Evolutionary conservation across 2,797 vertebrate genomes (phyloP), one percentile per base, ranked within the genome.

Genomic region (Macroramphosus scolopax): DNA sequence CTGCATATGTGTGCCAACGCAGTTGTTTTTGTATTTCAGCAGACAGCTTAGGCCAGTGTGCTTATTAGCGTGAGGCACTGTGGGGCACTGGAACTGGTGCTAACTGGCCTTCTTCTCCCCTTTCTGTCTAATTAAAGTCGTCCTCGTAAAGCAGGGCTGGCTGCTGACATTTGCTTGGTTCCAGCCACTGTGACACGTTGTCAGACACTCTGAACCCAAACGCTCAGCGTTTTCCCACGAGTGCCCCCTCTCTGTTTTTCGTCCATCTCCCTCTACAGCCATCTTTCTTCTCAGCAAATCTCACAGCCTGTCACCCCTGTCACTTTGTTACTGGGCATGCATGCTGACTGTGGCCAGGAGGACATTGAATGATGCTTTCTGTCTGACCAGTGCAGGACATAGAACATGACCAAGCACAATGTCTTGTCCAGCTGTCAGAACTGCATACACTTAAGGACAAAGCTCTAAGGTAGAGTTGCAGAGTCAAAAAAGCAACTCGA

Each of bases 161-260:
- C 57, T 73, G 73, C 51, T 85, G 76, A 84, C 80, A 79, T 84
- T 87, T 80, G 53, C 45, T 66, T 53, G 43, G 57, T 80, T 84
- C 79, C 57, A 83, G 63, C 61, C 54, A 51, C 66, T 68, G 53
- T 84, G 85, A 81, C 81, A 86, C 60, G 65, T 59, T 74, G 77
- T 77, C 72, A 85, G 80, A 77, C 69, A 51, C 63, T 59, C 72
- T 51, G 72, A 75, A 75, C 69, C 70, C 47, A 71, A 78, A 69
- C 63, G 77, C 74, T 80, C 73, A 78, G 77, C 77, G 67, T 68
- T 81, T 72, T 61, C 48, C 56, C 66, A 63, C 41, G 63, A 60
- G 61, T n/a, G 75, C 68, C 44, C 53, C 59, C 26, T 64, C 65
- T 63, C 66, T 67, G 50, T 60, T 49, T 59, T 57, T 60, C 61